Base-by-base conservation (phyloP, 2,888 invertebrate species). In the Auanema freiburgensis region DNA sequence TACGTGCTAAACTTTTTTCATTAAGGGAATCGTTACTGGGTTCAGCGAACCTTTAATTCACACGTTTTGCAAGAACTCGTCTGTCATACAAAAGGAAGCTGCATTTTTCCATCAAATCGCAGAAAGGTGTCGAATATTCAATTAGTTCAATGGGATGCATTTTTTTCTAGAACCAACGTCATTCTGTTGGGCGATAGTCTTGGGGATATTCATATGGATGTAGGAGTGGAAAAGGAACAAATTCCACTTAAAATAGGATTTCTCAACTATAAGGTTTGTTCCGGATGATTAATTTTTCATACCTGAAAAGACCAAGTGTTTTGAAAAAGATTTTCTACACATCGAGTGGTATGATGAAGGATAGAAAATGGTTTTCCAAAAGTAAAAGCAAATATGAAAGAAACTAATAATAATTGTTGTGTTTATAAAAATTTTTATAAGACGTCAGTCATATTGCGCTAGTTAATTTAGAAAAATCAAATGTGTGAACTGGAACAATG, bases 41-140 rank as follows among this genome's bases (percentile, higher is more conserved):
- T 92, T 93, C 81, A 88, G 89, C 77, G 90, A 90, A 58, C 88
- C 90, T 33, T 86, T 92, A 44, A 93, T 97, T 69, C 95, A 97
- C 85, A 90, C 92, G 1, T 92, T 91, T 84, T 96, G 95, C 85
- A 97, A 97, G 86, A 93, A 94, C 83, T 92, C 93, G 84, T 89
- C 90, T 8, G 91, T 90, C 0, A 87, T 95, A 33, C 69, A 74
- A 43, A 69, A 76, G 43, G 83, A 81, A 53, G 88, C 90, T 0
- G 90, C 91, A 55, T 93, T 93, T 85, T 92, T 91, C 84, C 88
- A 90, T 58, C 83, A 86, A 24, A 69, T 86, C 40, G 62, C 63
- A 24, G 65, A 61, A 51, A 64, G 72, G 71, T 68, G 5, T 18
- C 6, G 10, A 6, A 16, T 33, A 33, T 33, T 33, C 33, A 33